A percentile compares a stretch with the other conserved stretches of the same genome.
Conservation (phyloP, 2,113 vertebrate genomes). For the Tragelaphus imberbis region DNA sequence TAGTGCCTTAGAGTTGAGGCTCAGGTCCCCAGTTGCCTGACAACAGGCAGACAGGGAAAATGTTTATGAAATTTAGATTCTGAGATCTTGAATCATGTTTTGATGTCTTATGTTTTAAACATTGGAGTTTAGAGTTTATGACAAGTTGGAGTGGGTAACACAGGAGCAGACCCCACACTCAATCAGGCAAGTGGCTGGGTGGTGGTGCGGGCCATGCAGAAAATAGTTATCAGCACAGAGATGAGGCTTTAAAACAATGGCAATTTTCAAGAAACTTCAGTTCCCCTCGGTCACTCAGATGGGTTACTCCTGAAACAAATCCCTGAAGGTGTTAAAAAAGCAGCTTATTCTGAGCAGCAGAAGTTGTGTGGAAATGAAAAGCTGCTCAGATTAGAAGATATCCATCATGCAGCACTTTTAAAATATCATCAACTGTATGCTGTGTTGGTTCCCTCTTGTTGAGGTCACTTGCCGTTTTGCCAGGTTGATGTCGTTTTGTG, state of each 20-base stretch:
- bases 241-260: neutral
- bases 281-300: neutral
- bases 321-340: neutral
- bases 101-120: neutral
- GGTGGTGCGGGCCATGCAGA: neutral
- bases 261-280: neutral
- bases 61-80: neutral
- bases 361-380: fast-evolving
- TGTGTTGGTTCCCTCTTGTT: fast-evolving
- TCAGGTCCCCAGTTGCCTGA: fast-evolving
- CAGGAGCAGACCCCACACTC: fast-evolving
- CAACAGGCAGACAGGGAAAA: fast-evolving
- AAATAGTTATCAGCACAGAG: neutral
- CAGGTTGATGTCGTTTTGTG: fast-evolving
- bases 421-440: neutral
- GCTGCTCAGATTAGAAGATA: fast-evolving
- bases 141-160: fast-evolving
- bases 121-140: neutral
- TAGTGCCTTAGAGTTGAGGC: neutral
- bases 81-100: neutral
- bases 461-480: neutral
- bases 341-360: neutral
- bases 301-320: neutral
- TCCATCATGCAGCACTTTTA: fast-evolving
- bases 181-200: neutral